Base-by-base conservation (phyloP, 2,797 vertebrate species). In the Lithobates sylvaticus region DNA sequence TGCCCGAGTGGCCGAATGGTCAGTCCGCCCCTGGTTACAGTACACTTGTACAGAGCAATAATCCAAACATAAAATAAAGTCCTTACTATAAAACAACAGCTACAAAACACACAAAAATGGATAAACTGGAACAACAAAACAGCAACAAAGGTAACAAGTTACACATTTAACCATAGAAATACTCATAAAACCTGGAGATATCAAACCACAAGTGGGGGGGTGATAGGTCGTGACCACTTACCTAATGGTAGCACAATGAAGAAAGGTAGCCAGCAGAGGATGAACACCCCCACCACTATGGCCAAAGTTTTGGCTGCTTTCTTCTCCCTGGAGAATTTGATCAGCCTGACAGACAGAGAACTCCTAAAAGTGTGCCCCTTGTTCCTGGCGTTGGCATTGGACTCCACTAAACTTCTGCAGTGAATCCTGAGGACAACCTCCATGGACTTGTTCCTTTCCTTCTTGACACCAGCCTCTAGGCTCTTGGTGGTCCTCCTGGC, bases 291-390 rank as follows among this genome's bases (percentile, higher is more conserved):
- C 70, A 99, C 98, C 0, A 99, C 98, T 80, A 99, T 99, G 81
- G 98, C 98, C 0, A 99, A 94, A 0, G 98, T 99, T 90, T 99
- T 99, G 73, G 98, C 98, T 0, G 98, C 98, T 83, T 98, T 99
- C 76, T 99, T 99, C 94, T 99, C 98, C 4, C 98, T 92, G 92
- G 98, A 99, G 93, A 99, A 99, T 94, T 99, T 99, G 93, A 99
- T 95, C 54, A 99, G 95, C 23, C 98, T 93, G 81, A 99, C 96
- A 0, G 98, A 99, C 1, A 99, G 96, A 0, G 98, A 99, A 88
- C 98, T 97, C 88, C 98, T 92, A 78, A 99, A 96, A 68, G 96
- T 97, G 87, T 97, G 97, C 21, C 93, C 95, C 88, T 97, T 99
- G 92, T 89, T 90, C 73, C 96, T 95, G 74, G 94, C 83, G 89